Percentiles rank a stretch among this genome's conserved stretches.
Evolutionary conservation across 1,140 invertebrate species (phyloP).

Genomic region (Rhynchophorus ferrugineus): DNA sequence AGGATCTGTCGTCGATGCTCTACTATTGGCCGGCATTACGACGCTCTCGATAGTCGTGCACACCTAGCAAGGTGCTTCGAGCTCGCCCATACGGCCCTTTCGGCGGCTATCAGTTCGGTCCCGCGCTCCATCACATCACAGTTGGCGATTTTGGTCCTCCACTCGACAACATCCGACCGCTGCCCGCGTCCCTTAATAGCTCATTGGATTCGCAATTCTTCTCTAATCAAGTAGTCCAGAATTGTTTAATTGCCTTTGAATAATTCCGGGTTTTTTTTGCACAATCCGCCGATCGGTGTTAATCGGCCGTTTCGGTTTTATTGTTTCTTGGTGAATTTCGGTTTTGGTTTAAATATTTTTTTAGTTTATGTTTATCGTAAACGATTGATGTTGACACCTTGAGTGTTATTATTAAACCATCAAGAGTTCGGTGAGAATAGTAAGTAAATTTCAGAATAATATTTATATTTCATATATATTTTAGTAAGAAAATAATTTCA

Average conservation of each 20-base stretch:
- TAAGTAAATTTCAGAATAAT: no score
- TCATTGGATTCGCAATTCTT: slow-evolving; percentile 26
- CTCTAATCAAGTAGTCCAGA: slow-evolving; percentile 30
- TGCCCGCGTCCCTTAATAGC: slow-evolving; percentile 11
- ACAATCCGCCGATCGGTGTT: no score
- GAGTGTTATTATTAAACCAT: no score
- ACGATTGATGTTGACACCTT: no score
- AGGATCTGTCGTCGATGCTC: slow-evolving; percentile 5
- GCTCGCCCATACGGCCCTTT: slow-evolving; percentile 26
- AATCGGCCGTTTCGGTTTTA: slow-evolving; percentile 13
- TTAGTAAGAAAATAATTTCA: no score
- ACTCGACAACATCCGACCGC: slow-evolving; percentile 13
- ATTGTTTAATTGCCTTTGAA: slow-evolving; percentile 35
- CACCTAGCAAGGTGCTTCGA: slow-evolving; percentile 36
- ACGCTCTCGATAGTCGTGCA: slow-evolving; percentile 31
- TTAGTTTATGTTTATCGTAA: no score
- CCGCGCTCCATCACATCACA: slow-evolving; percentile 11
- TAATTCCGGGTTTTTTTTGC: slow-evolving; percentile 28
- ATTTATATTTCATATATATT: no score
- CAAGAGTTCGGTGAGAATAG: no score
- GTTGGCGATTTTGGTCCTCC: slow-evolving; percentile 14
- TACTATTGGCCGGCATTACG: slow-evolving; percentile 23
- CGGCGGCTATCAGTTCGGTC: slow-evolving; percentile 16
- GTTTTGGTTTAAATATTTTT: no score
- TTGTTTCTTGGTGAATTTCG: slow-evolving; percentile 9